A percentile compares a stretch with the other conserved stretches of the same genome.
Evolutionary conservation across 2,888 invertebrate species (phyloP).

Genomic region (Tachina grossa): DNA sequence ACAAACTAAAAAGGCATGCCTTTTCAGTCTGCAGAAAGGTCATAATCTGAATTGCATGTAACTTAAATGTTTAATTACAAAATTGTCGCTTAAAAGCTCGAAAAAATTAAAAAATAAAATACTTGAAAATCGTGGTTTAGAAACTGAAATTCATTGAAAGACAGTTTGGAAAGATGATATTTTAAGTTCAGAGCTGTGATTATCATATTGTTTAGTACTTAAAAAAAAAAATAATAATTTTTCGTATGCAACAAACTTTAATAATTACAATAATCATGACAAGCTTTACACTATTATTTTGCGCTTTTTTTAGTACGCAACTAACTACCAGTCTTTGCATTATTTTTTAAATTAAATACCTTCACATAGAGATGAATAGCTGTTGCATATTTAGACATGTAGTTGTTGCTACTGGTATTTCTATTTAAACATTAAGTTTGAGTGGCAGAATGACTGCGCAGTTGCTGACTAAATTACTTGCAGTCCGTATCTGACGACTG

Average conservation of each 20-base stretch:
- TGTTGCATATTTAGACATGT: not conserved
- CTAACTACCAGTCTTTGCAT: constrained; percentile 1
- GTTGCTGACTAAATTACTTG: constrained; percentile 4
- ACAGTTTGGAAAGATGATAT: not conserved
- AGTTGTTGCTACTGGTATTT: constrained; percentile 14
- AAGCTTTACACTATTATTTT: not conserved
- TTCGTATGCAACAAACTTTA: not conserved
- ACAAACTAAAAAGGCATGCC: too few species aligned
- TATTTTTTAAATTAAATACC: not conserved
- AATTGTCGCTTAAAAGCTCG: too few species aligned
- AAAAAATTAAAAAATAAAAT: too few species aligned
- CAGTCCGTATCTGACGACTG: not conserved
- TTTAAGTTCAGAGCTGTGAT: constrained; percentile 5
- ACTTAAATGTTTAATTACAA: too few species aligned
- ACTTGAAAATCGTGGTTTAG: not conserved
- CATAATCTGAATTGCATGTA: too few species aligned
- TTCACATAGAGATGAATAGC: not conserved
- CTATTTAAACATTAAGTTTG: not conserved
- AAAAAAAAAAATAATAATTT: too few species aligned
- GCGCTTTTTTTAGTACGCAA: not conserved
- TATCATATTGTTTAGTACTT: not conserved
- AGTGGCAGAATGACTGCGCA: constrained; percentile 14
- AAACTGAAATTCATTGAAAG: not conserved
- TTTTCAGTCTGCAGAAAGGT: too few species aligned
- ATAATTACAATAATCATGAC: not conserved